Evolutionary conservation across 1,140 invertebrate genomes (phyloP), one percentile per base, ranked within the genome.

Genomic region (Cyclargus thomasi): DNA sequence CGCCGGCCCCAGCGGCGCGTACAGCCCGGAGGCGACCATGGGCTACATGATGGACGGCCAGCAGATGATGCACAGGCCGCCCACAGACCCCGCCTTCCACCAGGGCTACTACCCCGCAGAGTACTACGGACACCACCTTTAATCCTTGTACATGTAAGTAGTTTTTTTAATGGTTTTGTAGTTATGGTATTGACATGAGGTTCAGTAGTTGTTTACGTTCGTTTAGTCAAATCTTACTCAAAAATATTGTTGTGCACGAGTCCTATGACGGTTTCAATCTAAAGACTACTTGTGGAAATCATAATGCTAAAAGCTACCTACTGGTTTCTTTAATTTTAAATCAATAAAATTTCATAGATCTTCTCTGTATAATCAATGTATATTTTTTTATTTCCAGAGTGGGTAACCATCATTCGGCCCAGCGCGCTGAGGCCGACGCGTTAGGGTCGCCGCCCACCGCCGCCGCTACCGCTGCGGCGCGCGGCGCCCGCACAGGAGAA

Each of bases 31-130:
- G 86, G 95, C 95, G 78, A 94, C 95, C 82, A 97, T 98, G 95
- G 96, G 97, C 79, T 98, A 98, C 93, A 97, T 97, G 96, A 97
- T 98, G 96, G 97, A 98, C 91, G 96, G 97, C 79, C 96, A 97
- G 91, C 95, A 96, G 86, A 97, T 97, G 96, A 97, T 98, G 95
- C 96, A 97, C 92, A 95, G 97, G 92, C 95, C 96, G 81, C 96
- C 96, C 75, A 95, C 95, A 81, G 96, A 97, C 92, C 95, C 96
- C 65, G 93, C 94, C 91, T 97, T 97, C 94, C 96, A 97, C 92
- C 96, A 96, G 91, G 96, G 96, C 86, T 97, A 97, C 90, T 97
- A 97, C 92, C 95, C 95, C 74, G 95, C 95, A 70, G 96, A 97
- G 91, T 97, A 97, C 92, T 97, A 97, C 88, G 96, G 96, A 77